Evolutionary conservation across 1,140 invertebrate species (phyloP).

Genomic region (Rhopalosiphum padi): DNA sequence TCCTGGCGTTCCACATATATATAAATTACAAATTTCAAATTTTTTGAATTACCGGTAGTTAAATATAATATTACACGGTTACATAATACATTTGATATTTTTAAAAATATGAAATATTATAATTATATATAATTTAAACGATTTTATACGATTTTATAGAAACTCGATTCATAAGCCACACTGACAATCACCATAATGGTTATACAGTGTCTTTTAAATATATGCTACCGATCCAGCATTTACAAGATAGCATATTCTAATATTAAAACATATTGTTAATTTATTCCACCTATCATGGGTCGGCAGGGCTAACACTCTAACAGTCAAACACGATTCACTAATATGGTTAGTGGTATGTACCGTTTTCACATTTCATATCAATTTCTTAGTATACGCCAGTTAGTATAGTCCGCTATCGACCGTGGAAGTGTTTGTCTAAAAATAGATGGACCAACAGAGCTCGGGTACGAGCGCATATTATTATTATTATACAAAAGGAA

Average conservation of each 20-base stretch:
- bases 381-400: not conserved
- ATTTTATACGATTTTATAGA: not conserved
- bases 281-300: not conserved
- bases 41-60: not conserved
- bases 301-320: not conserved
- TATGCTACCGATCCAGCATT: not conserved
- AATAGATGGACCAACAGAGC: not conserved
- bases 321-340: no score
- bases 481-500: conserved; percentile 11
- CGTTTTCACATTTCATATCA: not conserved
- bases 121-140: not conserved
- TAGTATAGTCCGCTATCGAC: not conserved
- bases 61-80: not conserved
- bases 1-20: not conserved
- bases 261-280: not conserved
- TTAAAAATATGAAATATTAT: not conserved
- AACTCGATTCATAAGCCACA: not conserved
- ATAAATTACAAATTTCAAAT: not conserved
- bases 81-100: not conserved
- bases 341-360: not conserved
- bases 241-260: not conserved
- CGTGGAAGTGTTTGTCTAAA: conserved; percentile 3
- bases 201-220: not conserved
- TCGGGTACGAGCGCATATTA: not conserved
- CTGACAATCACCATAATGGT: not conserved